Conservation (phyloP, 2,888 invertebrate species). For the Caenorhabditis wallacei region DNA sequence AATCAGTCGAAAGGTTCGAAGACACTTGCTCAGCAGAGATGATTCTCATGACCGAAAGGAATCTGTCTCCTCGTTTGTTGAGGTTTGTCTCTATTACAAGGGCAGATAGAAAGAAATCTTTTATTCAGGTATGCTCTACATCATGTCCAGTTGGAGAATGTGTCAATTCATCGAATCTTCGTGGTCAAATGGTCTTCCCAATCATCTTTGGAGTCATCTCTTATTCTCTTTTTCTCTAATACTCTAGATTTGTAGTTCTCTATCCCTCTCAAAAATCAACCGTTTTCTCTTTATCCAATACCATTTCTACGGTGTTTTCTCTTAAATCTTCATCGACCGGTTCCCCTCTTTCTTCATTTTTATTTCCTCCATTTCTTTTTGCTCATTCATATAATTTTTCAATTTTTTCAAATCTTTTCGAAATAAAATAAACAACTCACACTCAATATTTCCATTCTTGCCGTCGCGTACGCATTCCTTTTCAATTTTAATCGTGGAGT, state of each 20-base stretch:
- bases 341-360: background rate
- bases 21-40: conserved; percentile 57
- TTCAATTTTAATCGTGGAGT: conserved; percentile 61
- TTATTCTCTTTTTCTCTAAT: background rate
- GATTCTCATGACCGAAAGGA: conserved; percentile 56
- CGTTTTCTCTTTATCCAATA: conserved; percentile 29
- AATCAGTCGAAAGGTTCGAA: conserved; percentile 63
- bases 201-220: background rate
- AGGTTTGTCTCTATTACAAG: conserved; percentile 43
- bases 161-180: conserved; percentile 55
- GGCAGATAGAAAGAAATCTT: background rate
- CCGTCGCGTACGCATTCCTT: conserved; percentile 68
- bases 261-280: background rate
- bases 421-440: conserved; percentile 28
- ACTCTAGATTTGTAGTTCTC: background rate
- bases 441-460: conserved; percentile 47
- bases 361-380: conserved; percentile 27
- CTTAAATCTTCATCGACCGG: conserved; percentile 18
- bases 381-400: conserved; percentile 27
- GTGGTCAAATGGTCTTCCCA: background rate
- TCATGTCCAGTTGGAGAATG: conserved; percentile 67
- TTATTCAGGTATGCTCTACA: conserved; percentile 64
- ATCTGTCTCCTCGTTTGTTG: conserved; percentile 60
- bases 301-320: conserved; percentile 47
- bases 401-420: background rate